Percentiles rank a stretch among this genome's conserved stretches.
Conservation (phyloP, 2,888 invertebrate genomes). For the Dynastes hyllus region DNA sequence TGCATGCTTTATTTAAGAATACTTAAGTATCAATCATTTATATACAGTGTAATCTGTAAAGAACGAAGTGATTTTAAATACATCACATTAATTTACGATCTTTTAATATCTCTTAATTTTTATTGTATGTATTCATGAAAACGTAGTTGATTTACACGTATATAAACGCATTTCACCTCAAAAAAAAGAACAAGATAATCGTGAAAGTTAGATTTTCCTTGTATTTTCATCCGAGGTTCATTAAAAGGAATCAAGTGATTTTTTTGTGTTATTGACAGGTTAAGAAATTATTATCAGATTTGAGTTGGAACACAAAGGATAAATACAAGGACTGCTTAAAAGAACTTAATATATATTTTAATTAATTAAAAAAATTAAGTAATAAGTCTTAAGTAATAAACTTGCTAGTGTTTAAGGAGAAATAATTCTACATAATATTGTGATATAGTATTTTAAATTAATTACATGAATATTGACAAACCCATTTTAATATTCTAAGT, state of each 20-base stretch:
- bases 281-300: no score
- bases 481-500: slow-evolving; percentile 10
- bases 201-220: not conserved
- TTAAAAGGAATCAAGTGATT: no score
- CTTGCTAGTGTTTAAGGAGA: slow-evolving; percentile 31
- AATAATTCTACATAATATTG: slow-evolving; percentile 46
- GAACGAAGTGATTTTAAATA: no score
- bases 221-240: no score
- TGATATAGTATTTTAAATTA: slow-evolving; percentile 45
- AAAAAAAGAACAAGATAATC: slow-evolving; percentile 1
- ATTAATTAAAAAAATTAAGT: not conserved
- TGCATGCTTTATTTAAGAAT: no score
- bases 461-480: slow-evolving; percentile 25
- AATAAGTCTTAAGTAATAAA: slow-evolving; percentile 37
- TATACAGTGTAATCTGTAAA: no score
- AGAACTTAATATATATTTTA: slow-evolving; percentile 39
- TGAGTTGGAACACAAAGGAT: not conserved
- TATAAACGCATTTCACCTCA: not conserved
- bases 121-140: slow-evolving; percentile 22
- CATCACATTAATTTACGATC: no score
- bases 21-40: no score
- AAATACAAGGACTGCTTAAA: slow-evolving; percentile 22
- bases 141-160: not conserved
- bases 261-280: no score
- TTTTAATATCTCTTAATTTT: not conserved